Evolutionary conservation across 2,113 vertebrate species (phyloP), one percentile per base, ranked within the genome.

Genomic region (Heterotis niloticus): DNA sequence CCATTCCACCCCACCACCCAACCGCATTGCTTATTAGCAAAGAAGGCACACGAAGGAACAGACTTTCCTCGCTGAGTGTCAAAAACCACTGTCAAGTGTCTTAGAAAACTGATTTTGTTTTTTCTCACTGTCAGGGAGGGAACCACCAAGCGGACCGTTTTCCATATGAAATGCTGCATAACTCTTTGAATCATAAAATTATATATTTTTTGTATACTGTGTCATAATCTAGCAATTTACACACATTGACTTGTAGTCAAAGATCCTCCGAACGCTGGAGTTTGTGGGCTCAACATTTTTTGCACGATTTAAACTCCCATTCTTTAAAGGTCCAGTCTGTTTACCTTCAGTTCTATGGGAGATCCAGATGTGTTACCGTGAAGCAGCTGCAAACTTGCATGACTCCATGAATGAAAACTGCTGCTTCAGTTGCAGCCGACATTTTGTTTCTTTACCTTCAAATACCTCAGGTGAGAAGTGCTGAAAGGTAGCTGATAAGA

Each of bases 381-480:
- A n/a, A n/a, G n/a, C 34, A 44, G 7, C 2, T 7, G 7, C 34
- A 44, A 44, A 44, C 34, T 44, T 7, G 7, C 34, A 44, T 7
- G 34, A 7, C 34, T 44, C 34, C 2, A 7, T 44, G 34, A 44
- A 44, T 44, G 34, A 4, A 44, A 44, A 7, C 34, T 44, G 34
- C n/a, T 51, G 51, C 34, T n/a, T 72, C 69, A 54, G 18, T 12
- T 72, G 34, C 69, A 72, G 9, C 54, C 69, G 51, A 54, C 29
- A 44, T 44, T 44, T 44, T 44, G 34, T 44, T 52, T 51, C 34
- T 51, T n/a, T 23, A 12, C 54, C 14, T 72, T 72, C 34, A 51
- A 72, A 72, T 52, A 52, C 14, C 69, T 72, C 51, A n/a, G 17
- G 69, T 72, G 44, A 72, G 69, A 72, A 54, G n/a, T 72, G 69